Base-by-base conservation (phyloP, 2,888 invertebrate species). In the Drosophila histrio region DNA sequence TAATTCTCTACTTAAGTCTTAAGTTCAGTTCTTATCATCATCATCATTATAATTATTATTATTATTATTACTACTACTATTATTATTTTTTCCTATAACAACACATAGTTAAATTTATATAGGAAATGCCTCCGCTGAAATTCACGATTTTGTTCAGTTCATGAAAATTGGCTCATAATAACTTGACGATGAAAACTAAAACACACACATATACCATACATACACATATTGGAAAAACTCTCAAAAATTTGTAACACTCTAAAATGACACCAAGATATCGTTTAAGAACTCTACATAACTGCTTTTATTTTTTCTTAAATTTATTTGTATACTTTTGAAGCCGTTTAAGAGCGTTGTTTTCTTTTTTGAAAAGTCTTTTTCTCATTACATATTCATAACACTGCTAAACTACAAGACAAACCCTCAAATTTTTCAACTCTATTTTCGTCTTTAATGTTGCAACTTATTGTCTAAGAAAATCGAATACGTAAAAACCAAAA, bases 371-470 rank as follows among this genome's bases (percentile, higher is more conserved):
- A 47, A 46, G 24, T 9, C 28, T 22, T 8, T 41, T 39, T 52
- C 28, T 11, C 30, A 47, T 74, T 38, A 54, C 38, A 47, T 62
- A 41, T 59, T 73, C 44, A 67, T 78, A 74, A 61, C 50, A 49
- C 53, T 57, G 69, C 52, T 66, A 65, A 71, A 72, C 76, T 69
- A 73, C 44, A 63, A 43, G 8, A 54, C n/a, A 69, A 63, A 36
- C 64, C 49, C 58, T 43, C 58, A 52, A 82, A 77, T 79, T 84
- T 89, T 87, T 89, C 83, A 83, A 85, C 79, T 89, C 81, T 90
- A 90, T 91, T 90, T 91, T 91, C 85, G 91, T 91, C 91, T 91
- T 91, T 91, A 91, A 91, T 91, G 91, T 91, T 91, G 91, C 91
- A 91, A 91, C 91, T 91, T 90, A 89, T 91, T 87, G 81, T 83